Percentiles rank a stretch among this genome's conserved stretches.
Evolutionary conservation across 2,797 vertebrate genomes (phyloP).

Genomic region (Halcyon smyrnensis): DNA sequence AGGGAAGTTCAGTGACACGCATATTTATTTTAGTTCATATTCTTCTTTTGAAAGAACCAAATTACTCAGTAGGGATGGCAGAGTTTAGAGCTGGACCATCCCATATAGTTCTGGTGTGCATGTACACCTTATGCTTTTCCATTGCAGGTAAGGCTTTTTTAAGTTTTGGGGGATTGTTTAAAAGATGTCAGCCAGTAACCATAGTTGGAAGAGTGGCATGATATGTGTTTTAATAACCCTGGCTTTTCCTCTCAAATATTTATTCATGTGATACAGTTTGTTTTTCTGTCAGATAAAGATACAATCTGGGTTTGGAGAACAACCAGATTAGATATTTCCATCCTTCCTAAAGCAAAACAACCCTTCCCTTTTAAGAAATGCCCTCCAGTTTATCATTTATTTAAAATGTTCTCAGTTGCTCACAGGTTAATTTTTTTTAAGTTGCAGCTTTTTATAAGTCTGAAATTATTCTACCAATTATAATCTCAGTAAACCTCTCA

Average conservation of each 20-base stretch:
- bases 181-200: background rate
- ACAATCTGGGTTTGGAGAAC: constrained; percentile 36
- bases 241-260: constrained; percentile 42
- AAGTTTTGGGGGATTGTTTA: background rate
- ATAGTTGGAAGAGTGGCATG: background rate
- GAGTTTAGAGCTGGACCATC: background rate
- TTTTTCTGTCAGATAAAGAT: constrained; percentile 51
- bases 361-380: background rate
- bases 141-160: background rate
- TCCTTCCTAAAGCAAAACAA: constrained; percentile 18
- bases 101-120: fast-evolving
- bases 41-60: background rate
- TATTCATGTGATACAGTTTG: constrained; percentile 19
- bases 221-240: background rate
- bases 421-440: background rate
- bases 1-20: background rate
- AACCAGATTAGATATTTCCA: constrained; percentile 18
- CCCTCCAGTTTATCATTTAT: background rate
- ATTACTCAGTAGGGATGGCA: background rate
- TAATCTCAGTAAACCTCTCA: background rate
- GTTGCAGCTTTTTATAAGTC: background rate
- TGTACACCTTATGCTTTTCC: background rate
- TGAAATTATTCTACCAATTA: background rate
- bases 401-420: background rate
- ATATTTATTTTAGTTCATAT: background rate